phyloP scores from a whole-genome alignment of 2,797 vertebrate genomes.

The Columba guinea region DNA sequence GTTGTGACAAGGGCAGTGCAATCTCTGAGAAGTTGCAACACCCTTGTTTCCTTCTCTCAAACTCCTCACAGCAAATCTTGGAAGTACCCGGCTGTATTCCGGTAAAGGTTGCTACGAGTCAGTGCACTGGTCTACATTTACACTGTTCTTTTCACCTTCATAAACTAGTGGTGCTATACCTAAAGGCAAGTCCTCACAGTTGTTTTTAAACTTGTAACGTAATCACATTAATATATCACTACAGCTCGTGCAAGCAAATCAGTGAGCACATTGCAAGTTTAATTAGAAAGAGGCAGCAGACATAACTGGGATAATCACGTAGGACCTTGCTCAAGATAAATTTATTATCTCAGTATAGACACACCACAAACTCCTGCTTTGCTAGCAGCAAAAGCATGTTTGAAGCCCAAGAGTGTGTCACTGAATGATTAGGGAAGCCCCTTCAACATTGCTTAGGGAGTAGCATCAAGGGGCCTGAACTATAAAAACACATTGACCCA shows the following conservation, averaged over 20 bases:
- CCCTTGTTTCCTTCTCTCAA: not conserved
- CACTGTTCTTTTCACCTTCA: not conserved
- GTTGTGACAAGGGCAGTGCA: not conserved
- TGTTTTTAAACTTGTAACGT: not conserved
- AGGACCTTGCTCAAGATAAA: not conserved
- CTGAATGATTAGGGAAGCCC: not conserved
- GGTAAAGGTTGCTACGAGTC: not conserved
- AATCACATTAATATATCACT: too few species aligned
- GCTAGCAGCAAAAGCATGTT: not conserved
- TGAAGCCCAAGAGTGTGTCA: not conserved
- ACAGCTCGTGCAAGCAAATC: too few species aligned
- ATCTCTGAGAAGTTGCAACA: not conserved
- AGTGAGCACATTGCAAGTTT: too few species aligned
- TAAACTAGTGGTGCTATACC: not conserved
- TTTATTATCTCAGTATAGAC: not conserved
- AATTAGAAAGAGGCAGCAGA: not conserved
- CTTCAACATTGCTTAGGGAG: not conserved
- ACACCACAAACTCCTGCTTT: not conserved
- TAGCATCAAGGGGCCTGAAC: not conserved
- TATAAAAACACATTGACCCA: rapidly evolving
- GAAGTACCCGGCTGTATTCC: not conserved
- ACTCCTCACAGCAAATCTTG: not conserved
- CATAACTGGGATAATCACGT: not conserved
- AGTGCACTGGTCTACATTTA: not conserved
- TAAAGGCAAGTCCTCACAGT: not conserved